phyloP scores from a whole-genome alignment of 2,888 invertebrate genomes.

The Poecilus cupreus region DNA sequence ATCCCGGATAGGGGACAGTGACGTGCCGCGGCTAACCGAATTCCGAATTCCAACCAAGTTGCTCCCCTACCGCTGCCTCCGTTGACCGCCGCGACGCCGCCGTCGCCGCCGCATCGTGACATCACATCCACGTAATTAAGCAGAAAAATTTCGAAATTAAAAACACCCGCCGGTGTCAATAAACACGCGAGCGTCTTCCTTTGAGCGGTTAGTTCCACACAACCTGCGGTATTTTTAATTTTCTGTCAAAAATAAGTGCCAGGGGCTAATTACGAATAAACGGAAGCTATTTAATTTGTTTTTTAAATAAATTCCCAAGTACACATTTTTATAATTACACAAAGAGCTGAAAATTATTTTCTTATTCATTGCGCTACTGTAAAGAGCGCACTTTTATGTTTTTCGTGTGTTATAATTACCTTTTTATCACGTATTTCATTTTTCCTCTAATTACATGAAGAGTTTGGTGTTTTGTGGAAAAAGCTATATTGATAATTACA shows the following conservation, averaged over 20 bases:
- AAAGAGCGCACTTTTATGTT: conserved; percentile 1
- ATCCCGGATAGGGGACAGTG: background rate
- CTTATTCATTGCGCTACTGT: conserved; percentile 13
- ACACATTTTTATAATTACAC: conserved; percentile 6
- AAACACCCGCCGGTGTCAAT: conserved; percentile 43
- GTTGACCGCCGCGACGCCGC: conserved; percentile 3
- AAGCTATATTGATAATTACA: background rate
- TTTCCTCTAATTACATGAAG: background rate
- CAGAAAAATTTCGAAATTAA: conserved; percentile 52
- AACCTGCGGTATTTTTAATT: conserved; percentile 23
- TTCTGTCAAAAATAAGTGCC: background rate
- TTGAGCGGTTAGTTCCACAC: background rate
- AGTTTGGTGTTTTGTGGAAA: background rate
- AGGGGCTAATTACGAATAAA: background rate
- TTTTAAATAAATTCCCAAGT: conserved; percentile 13
- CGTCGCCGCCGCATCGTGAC: background rate
- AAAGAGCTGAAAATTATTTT: conserved; percentile 23
- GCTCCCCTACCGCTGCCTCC: background rate
- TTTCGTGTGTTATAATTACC: conserved; percentile 10
- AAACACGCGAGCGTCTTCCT: conserved; percentile 17
- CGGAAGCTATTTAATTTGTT: conserved; percentile 36
- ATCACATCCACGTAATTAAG: conserved; percentile 41
- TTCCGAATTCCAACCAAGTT: background rate
- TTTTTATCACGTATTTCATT: conserved; percentile 15
- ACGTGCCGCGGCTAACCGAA: background rate